Evolutionary conservation across 2,888 invertebrate genomes (phyloP).

Genomic region (Perizoma affinitatum): DNA sequence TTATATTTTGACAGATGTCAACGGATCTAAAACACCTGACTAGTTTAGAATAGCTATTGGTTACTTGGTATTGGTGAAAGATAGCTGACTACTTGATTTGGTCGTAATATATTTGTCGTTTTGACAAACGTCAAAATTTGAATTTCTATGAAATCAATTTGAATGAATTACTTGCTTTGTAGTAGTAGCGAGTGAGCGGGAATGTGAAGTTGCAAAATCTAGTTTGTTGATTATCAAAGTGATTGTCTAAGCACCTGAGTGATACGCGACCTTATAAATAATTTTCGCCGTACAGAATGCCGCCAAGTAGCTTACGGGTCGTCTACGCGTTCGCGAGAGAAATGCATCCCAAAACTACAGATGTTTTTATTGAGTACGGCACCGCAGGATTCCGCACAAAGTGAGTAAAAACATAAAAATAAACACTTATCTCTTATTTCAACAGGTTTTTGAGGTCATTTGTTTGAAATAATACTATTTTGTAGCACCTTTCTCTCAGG

Average conservation of each 20-base stretch:
- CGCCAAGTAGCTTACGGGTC: constrained; percentile 85
- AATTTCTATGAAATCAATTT: constrained; percentile 9
- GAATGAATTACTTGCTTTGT: constrained; percentile 47
- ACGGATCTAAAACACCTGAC: constrained; percentile 1
- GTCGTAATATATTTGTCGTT: not conserved
- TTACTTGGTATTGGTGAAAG: fast-evolving
- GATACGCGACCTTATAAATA: constrained; percentile 75
- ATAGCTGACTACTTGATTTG: not conserved
- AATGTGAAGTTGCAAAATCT: constrained; percentile 69
- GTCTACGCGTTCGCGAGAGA: constrained; percentile 91
- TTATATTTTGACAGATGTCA: constrained; percentile 28
- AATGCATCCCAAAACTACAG: constrained; percentile 89
- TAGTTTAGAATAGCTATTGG: not conserved
- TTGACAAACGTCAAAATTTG: constrained; percentile 19
- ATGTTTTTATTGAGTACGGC: constrained; percentile 89
- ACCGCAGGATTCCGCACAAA: constrained; percentile 94
- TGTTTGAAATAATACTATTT: constrained; percentile 43
- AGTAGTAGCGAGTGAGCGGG: constrained; percentile 61
- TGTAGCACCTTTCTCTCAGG: constrained; percentile 51
- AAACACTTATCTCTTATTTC: constrained; percentile 39
- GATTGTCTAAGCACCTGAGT: constrained; percentile 67
- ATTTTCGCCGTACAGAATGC: constrained; percentile 75
- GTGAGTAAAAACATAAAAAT: constrained; percentile 78
- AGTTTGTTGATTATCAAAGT: constrained; percentile 75
- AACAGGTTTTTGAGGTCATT: constrained; percentile 43